These are phyloP conservation scores for Maconellicoccus hirsutus DNA, from an alignment of 1,140 invertebrate species.

Conservation along the genomic window DNA sequence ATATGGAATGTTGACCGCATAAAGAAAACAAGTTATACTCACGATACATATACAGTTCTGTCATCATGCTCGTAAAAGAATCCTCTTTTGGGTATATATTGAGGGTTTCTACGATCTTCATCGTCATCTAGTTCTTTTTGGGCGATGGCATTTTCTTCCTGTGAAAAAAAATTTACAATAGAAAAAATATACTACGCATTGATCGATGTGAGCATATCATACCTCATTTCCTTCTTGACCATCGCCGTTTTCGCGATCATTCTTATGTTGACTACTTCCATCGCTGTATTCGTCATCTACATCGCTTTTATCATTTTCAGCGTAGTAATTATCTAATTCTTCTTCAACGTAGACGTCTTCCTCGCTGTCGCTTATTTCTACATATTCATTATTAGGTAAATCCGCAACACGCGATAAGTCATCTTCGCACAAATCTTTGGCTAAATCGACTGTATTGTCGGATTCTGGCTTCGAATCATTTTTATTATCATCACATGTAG, in stretches of 20 bases:
- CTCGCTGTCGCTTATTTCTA: background rate
- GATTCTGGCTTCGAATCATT: background rate
- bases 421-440: background rate
- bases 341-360: background rate
- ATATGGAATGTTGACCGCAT: background rate
- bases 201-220: background rate
- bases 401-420: background rate
- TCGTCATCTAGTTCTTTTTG: slow-evolving; percentile 73
- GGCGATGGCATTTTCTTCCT: slow-evolving; percentile 18
- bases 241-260: slow-evolving; percentile 27
- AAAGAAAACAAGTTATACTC: background rate
- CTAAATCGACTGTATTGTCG: background rate
- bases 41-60: slow-evolving; percentile 52
- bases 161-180: background rate
- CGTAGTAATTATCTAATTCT: background rate
- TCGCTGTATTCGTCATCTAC: slow-evolving; percentile 13
- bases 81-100: slow-evolving; percentile 90
- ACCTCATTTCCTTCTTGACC: slow-evolving; percentile 23
- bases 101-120: slow-evolving; percentile 89
- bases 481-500: background rate
- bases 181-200: background rate
- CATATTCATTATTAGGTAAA: background rate
- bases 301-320: slow-evolving; percentile 8
- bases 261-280: slow-evolving; percentile 23
- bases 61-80: slow-evolving; percentile 96